Evolutionary conservation across 2,113 vertebrate genomes (phyloP).

Genomic region (Coryphaenoides rupestris): DNA sequence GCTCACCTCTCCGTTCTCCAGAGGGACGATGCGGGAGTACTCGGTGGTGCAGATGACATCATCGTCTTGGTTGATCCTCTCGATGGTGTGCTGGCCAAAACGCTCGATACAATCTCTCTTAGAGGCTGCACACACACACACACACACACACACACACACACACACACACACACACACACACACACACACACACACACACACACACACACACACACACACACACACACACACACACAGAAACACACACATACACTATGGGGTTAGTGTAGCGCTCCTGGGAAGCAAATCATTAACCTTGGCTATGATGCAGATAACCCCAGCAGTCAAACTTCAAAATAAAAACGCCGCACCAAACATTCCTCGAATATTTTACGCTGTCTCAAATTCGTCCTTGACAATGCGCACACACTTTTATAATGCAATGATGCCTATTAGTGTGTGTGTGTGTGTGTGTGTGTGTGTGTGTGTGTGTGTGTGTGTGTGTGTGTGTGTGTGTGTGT

Average conservation of each 20-base stretch:
- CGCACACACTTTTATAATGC: too few relatives aligned
- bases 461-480: too few relatives aligned
- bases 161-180: not conserved
- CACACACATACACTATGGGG: too few relatives aligned
- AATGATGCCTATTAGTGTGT: too few relatives aligned
- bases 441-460: too few relatives aligned
- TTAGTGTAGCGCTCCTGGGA: too few relatives aligned
- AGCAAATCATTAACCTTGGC: too few relatives aligned
- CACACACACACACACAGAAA: not conserved
- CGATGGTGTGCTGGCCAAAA: conserved; percentile 83
- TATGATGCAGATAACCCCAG: too few relatives aligned
- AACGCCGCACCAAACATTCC: too few relatives aligned
- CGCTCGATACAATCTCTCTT: conserved; percentile 93
- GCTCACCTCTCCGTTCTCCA: conserved; percentile 92
- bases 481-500: not conserved
- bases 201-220: not conserved
- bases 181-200: not conserved
- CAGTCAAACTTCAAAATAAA: too few relatives aligned
- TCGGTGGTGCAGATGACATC: conserved; percentile 87
- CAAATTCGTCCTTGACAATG: too few relatives aligned
- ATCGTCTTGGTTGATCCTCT: conserved; percentile 81
- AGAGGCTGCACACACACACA: conserved; percentile 74
- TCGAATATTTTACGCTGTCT: too few relatives aligned
- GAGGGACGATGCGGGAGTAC: conserved; percentile 90
- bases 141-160: conserved; percentile 10